Percentiles rank a stretch among this genome's conserved stretches.
Evolutionary conservation across 2,113 vertebrate species (phyloP).

Genomic region (Rhizomys pruinosus): DNA sequence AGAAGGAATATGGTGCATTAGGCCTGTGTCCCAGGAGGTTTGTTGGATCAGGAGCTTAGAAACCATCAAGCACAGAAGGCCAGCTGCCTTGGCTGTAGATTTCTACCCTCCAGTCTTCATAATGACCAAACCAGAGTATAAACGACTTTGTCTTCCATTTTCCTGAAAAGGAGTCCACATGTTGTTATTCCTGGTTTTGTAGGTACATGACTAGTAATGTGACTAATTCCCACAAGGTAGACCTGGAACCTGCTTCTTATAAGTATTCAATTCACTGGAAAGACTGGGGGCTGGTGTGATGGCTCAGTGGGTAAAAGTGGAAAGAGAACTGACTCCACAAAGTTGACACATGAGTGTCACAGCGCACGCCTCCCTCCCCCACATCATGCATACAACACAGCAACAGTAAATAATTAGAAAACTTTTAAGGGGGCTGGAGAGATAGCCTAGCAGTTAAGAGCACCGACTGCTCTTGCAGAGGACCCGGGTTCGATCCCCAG

Average conservation of each 20-base stretch:
- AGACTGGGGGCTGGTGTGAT: neutral
- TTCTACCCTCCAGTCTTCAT: neutral
- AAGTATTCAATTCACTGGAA: conserved; percentile 25
- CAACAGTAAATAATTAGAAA: neutral
- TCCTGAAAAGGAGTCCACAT: neutral
- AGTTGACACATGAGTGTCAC: neutral
- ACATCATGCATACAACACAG: neutral
- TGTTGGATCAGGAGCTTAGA: conserved; percentile 47
- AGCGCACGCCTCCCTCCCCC: neutral
- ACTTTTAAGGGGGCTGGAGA: no score
- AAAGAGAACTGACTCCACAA: neutral
- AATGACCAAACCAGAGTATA: neutral
- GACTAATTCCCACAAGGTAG: neutral
- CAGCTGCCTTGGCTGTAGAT: conserved; percentile 10
- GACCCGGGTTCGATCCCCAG: no score
- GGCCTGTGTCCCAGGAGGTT: conserved; percentile 52
- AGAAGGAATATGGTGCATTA: conserved; percentile 70
- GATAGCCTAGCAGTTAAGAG: no score
- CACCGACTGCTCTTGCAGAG: no score
- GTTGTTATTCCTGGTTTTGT: neutral
- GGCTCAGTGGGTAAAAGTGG: neutral
- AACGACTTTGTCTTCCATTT: conserved; percentile 33
- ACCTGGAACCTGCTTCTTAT: neutral
- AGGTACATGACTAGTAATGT: neutral
- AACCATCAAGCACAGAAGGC: conserved; percentile 19